These are phyloP conservation scores for Homarus americanus DNA, from an alignment of 1,140 invertebrate genomes.

Conservation along the genomic window DNA sequence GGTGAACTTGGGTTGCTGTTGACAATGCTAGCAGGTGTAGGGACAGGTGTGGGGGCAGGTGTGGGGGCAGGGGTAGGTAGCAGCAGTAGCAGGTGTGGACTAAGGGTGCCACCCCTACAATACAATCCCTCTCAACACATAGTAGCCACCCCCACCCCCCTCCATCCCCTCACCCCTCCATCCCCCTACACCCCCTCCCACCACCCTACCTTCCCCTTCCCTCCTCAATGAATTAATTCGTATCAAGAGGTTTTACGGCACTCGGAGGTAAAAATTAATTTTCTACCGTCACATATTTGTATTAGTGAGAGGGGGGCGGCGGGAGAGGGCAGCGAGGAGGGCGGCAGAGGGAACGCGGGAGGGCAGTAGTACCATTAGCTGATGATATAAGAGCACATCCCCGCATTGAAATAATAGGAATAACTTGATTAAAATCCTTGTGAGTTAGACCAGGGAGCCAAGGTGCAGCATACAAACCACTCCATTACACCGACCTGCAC, in stretches of 20 bases:
- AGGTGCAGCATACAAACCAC: constrained; percentile 29
- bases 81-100: background rate
- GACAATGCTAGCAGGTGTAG: no score
- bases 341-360: no score
- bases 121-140: no score
- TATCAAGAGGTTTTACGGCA: background rate
- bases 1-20: no score
- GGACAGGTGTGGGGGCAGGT: no score
- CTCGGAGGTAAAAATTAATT: background rate
- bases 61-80: no score
- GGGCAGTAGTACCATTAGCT: background rate
- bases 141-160: no score
- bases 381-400: constrained; percentile 4
- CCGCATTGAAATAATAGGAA: constrained; percentile 23
- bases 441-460: constrained; percentile 8
- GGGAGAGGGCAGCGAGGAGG: no score
- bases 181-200: no score
- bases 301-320: no score
- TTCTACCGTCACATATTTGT: background rate
- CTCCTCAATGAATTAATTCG: background rate
- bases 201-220: no score
- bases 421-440: constrained; percentile 29
- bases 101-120: background rate
- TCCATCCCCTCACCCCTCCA: no score
- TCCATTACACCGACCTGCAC: background rate